A percentile compares a stretch with the other conserved stretches of the same genome.
Evolutionary conservation across 1,140 invertebrate species (phyloP).

Genomic region (Prorops nasuta): DNA sequence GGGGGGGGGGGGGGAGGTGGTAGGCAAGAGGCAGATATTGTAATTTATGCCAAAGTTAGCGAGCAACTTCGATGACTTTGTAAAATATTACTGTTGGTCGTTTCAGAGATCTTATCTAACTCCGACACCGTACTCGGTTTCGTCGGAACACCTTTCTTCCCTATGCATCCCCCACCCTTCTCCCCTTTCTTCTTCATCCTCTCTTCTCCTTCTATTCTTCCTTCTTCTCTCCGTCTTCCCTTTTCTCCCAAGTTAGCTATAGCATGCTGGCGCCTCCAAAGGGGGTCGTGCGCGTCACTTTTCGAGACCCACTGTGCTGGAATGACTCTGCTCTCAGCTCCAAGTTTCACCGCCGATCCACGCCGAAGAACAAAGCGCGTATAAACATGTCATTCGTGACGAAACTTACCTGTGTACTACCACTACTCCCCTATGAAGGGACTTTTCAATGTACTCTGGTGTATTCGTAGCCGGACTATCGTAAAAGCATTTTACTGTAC

Average conservation of each 20-base stretch:
- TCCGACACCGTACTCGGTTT: neutral
- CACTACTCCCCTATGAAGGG: too few species aligned
- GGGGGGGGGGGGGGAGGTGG: neutral
- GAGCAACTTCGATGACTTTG: constrained; percentile 50
- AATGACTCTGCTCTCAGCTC: constrained; percentile 30
- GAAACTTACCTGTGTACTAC: constrained; percentile 24
- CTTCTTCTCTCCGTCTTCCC: constrained; percentile 12
- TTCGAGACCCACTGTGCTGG: constrained; percentile 21
- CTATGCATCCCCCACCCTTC: neutral
- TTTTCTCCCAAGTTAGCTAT: neutral
- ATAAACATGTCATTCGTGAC: constrained; percentile 33
- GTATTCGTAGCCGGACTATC: too few species aligned
- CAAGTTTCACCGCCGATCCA: constrained; percentile 24
- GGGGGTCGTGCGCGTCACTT: constrained; percentile 26
- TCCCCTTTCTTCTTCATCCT: constrained; percentile 1
- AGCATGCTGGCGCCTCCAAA: constrained; percentile 31
- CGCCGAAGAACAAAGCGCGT: constrained; percentile 18
- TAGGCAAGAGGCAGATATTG: constrained; percentile 16
- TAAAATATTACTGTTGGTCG: constrained; percentile 42
- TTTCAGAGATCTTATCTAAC: neutral
- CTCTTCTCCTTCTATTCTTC: constrained; percentile 8
- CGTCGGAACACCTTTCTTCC: neutral
- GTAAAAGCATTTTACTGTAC: too few species aligned
- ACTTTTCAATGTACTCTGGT: too few species aligned
- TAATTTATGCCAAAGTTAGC: constrained; percentile 51